Percentiles rank a stretch among this genome's conserved stretches.
Conservation (phyloP, 2,797 vertebrate genomes). For the Poecilia velifera region DNA sequence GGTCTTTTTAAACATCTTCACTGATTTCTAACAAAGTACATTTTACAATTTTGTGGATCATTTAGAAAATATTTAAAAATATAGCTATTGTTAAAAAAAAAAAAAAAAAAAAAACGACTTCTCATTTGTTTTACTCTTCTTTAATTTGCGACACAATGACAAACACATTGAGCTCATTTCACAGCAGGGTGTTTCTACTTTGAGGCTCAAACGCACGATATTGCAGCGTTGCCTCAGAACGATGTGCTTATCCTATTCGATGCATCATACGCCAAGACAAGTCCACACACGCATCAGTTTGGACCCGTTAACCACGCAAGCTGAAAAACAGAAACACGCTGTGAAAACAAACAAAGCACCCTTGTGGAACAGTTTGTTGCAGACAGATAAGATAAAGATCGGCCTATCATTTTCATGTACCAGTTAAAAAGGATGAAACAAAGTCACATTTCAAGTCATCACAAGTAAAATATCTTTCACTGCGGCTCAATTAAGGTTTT, state of each 20-base stretch:
- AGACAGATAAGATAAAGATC: slow-evolving; percentile 39
- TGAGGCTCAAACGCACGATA: slow-evolving; percentile 16
- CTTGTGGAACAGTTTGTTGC: slow-evolving; percentile 19
- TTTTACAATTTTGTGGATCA: not conserved
- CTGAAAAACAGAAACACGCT: slow-evolving; percentile 8
- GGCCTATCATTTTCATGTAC: slow-evolving; percentile 10
- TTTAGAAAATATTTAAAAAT: not conserved
- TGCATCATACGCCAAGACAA: slow-evolving; percentile 17
- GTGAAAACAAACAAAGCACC: not conserved
- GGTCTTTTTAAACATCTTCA: not conserved
- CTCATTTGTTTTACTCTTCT: not conserved
- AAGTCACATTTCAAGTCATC: slow-evolving; percentile 5
- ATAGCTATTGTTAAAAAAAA: not conserved
- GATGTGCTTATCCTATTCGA: slow-evolving; percentile 11
- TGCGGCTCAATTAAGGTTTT: not conserved
- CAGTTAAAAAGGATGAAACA: slow-evolving; percentile 7
- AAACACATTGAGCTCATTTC: not conserved
- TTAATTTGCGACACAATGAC: not conserved
- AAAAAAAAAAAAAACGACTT: no score
- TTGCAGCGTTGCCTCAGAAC: not conserved
- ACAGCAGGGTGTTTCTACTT: slow-evolving; percentile 20
- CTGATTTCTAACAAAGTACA: not conserved
- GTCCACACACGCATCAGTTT: slow-evolving; percentile 24
- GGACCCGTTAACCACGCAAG: slow-evolving; percentile 28
- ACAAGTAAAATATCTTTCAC: not conserved